Base-by-base conservation (phyloP, 30 jellyfish, hydroid and myxozoan species). In the Turritopsis dohrnii region DNA sequence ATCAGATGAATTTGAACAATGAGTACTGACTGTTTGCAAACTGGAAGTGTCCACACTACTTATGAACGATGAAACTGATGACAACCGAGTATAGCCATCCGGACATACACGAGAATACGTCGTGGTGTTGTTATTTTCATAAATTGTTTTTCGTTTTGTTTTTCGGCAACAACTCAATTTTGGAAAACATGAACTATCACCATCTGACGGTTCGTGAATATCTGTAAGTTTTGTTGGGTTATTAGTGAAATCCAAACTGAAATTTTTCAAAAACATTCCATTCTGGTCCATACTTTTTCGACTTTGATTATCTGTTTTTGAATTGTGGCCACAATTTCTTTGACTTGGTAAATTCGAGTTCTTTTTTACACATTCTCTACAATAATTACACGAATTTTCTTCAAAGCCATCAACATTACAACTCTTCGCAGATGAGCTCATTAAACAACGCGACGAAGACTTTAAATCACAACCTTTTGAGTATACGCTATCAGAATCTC, bases 11-110 rank as follows among this genome's bases (percentile, higher is more conserved):
- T 28, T 3, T 27, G 77, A n/a, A 9, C 28, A 69, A 74, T 52
- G 24, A 17, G 27, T 24, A 53, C 85, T 29, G 80, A 76, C 30
- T 1, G 52, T 79, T 29, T 21, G 31, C 22, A 23, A 8, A 79
- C 79, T 52, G 18, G 28, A 76, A 0, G 85, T 79, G 41, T 21
- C 25, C 9, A 75, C 54, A 1, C 83, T 75, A 21, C 83, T 75
- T 21, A 21, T 16, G 17, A 26, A 75, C 80, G 86, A 79, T 22
- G 81, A 79, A 75, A 23, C 41, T 75, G 28, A 41, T 9, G 84
- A 75, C 16, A 27, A 25, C 31, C 21, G 26, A 29, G 71, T 31
- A 29, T 52, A 29, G 29, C 53, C 85, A n/a, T 69, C 77, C 28
- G 9, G 16, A 69, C 31, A n/a, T 69, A 19, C 30, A 69, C 77